Percentiles rank a stretch among this genome's conserved stretches.
phyloP scores from a whole-genome alignment of 2,113 vertebrate species.

The Oreamnos americanus region DNA sequence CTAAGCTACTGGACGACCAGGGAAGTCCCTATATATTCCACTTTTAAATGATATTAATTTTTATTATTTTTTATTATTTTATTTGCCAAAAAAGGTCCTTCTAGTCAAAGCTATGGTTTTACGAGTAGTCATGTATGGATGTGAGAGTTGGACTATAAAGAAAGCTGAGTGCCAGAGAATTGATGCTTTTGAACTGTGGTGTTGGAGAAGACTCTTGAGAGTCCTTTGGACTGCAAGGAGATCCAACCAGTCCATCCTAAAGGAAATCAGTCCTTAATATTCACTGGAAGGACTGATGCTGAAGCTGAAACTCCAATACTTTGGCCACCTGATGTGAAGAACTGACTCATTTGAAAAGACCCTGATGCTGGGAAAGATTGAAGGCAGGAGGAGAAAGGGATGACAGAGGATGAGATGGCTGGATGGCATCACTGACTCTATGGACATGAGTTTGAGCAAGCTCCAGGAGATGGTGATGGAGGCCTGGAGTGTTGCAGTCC shows the following conservation, averaged over 20 bases:
- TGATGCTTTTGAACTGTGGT: not conserved
- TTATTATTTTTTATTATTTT: not conserved
- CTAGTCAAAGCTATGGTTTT: not conserved
- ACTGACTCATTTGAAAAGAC: not conserved
- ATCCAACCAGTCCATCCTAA: not conserved
- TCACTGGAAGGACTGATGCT: not conserved
- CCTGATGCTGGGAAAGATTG: not conserved
- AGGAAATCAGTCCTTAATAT: not conserved
- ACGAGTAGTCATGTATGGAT: not conserved
- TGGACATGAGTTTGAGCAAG: not conserved
- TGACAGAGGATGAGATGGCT: not conserved
- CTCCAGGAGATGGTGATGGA: not conserved
- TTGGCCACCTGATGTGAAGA: not conserved
- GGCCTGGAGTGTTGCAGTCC: not conserved
- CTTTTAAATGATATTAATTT: not conserved
- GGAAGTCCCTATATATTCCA: not conserved
- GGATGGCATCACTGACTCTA: not conserved
- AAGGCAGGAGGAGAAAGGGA: not conserved
- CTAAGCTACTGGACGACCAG: not conserved
- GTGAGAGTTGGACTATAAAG: not conserved
- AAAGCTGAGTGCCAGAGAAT: not conserved
- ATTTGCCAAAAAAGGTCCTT: rapidly evolving
- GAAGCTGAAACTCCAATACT: not conserved
- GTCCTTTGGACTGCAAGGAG: not conserved
- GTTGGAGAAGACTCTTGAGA: not conserved